Conservation (phyloP, 2,113 vertebrate species). For the Chroicocephalus ridibundus region DNA sequence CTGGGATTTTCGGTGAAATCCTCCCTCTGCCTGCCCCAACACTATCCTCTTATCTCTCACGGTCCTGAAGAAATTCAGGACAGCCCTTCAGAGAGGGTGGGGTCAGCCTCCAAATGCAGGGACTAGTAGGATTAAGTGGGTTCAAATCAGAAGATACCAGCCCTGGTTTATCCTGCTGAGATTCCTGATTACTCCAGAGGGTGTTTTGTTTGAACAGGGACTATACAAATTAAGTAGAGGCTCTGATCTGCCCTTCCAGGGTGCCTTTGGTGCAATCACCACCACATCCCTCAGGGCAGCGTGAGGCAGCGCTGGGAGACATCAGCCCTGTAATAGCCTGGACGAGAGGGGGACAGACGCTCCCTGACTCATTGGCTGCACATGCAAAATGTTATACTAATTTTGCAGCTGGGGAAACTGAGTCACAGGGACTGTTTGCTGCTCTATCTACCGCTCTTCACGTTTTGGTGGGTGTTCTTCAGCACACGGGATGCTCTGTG, state of each 20-base stretch:
- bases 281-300: neutral
- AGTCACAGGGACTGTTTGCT: neutral
- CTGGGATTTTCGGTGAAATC: slow-evolving; percentile 6
- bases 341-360: neutral
- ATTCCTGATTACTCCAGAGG: neutral
- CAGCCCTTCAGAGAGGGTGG: neutral
- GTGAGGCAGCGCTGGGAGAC: neutral
- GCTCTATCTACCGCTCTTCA: neutral
- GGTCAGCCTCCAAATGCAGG: neutral
- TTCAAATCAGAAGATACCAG: neutral
- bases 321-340: neutral
- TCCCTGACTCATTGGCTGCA: slow-evolving; percentile 35
- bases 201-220: neutral
- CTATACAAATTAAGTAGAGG: neutral
- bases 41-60: neutral
- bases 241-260: neutral
- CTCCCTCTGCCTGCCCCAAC: neutral
- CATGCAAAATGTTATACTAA: neutral
- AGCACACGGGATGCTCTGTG: neutral
- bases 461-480: neutral
- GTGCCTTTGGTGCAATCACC: neutral
- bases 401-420: neutral
- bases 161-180: neutral
- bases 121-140: neutral
- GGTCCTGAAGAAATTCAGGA: neutral